A percentile compares a stretch with the other conserved stretches of the same genome.
Conservation (phyloP, 2,113 vertebrate genomes). For the Herpailurus yagouaroundi region DNA sequence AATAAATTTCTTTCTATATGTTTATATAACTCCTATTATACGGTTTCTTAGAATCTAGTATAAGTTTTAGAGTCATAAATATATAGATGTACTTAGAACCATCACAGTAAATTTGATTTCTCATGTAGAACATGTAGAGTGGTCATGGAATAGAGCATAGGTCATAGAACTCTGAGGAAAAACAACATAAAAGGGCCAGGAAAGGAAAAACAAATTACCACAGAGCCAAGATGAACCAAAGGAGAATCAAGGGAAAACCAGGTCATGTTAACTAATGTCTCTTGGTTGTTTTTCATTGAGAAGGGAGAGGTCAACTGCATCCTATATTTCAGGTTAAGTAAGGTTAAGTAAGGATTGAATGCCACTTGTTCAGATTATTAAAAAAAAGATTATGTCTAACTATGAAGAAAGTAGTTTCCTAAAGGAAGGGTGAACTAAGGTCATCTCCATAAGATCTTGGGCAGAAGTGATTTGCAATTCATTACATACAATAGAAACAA, state of each 20-base stretch:
- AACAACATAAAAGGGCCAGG: background rate
- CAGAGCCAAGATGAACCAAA: background rate
- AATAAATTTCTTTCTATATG: background rate
- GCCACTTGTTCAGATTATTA: background rate
- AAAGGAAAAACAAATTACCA: background rate
- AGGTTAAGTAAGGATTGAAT: background rate
- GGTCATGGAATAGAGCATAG: background rate
- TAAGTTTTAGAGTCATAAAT: background rate
- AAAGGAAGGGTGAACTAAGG: background rate
- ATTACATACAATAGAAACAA: constrained; percentile 46
- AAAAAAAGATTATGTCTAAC: background rate
- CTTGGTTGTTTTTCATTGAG: background rate
- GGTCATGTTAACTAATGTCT: background rate
- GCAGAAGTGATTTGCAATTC: constrained; percentile 42
- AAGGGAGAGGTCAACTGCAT: background rate
- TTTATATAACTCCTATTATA: background rate
- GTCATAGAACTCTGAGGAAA: background rate
- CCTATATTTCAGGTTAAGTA: accelerated
- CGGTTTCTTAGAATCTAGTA: background rate
- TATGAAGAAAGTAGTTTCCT: background rate
- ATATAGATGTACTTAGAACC: background rate
- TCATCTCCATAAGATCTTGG: background rate
- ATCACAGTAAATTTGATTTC: background rate
- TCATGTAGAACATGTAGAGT: background rate
- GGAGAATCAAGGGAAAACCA: background rate